phyloP scores from a whole-genome alignment of 1,140 invertebrate species.

The Pogonomyrmex barbatus region DNA sequence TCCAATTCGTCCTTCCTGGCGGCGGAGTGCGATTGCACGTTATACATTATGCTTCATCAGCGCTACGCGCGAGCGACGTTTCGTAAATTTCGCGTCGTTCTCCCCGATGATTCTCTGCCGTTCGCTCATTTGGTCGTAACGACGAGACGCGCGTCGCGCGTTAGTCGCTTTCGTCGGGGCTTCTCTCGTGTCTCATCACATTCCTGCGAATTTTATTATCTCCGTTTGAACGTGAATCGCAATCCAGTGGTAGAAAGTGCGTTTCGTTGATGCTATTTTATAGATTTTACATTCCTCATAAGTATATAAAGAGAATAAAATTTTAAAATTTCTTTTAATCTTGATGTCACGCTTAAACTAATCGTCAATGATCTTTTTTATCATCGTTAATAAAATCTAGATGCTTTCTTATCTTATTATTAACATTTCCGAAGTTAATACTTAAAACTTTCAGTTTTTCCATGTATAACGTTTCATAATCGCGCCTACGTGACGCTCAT shows the following conservation, averaged over 20 bases:
- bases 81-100: conserved; percentile 30
- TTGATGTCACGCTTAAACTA: too few relatives aligned
- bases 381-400: too few relatives aligned
- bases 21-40: background rate
- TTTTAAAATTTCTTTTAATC: background rate
- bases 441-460: background rate
- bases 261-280: background rate
- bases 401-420: background rate
- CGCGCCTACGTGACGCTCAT: conserved; percentile 21
- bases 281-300: conserved; percentile 3
- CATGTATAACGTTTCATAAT: background rate
- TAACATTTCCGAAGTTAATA: background rate
- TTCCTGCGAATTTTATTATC: background rate
- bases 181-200: background rate
- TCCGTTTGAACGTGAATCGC: background rate
- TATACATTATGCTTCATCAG: background rate
- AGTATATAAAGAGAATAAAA: background rate
- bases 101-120: background rate
- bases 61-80: background rate
- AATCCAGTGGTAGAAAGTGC: background rate
- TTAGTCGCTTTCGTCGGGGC: conserved; percentile 23
- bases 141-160: conserved; percentile 12
- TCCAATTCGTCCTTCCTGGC: conserved; percentile 22
- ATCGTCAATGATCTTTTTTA: background rate
- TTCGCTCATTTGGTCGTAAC: conserved; percentile 9